A percentile compares a stretch with the other conserved stretches of the same genome.
Evolutionary conservation across 2,113 vertebrate species (phyloP).

Genomic region (Tyrannus savana): DNA sequence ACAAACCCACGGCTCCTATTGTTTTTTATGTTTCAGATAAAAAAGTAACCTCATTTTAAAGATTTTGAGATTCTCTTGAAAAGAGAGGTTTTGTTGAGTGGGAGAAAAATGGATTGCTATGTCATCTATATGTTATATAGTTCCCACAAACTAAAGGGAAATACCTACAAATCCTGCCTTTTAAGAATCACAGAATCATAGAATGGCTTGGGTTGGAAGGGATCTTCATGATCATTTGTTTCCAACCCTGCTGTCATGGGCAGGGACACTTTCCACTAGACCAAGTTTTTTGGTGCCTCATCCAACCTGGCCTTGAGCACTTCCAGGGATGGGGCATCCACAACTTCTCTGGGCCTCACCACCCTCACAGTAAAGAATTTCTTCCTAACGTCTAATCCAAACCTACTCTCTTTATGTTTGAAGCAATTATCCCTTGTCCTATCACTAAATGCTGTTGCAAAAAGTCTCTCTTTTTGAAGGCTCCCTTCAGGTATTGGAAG

Average conservation of each 20-base stretch:
- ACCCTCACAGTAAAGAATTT: not conserved
- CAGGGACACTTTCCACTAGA: not conserved
- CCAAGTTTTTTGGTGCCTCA: not conserved
- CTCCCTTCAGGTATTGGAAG: not conserved
- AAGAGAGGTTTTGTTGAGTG: not conserved
- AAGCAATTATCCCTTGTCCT: not conserved
- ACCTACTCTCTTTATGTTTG: not conserved
- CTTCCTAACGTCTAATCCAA: not conserved
- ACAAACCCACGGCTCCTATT: rapidly evolving
- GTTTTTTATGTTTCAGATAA: not conserved
- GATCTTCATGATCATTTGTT: not conserved
- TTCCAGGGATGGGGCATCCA: rapidly evolving
- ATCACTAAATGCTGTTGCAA: not conserved
- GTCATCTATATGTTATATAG: not conserved
- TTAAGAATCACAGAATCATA: not conserved
- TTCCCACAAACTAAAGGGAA: not conserved
- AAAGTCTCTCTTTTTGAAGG: not conserved
- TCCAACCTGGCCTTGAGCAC: not conserved
- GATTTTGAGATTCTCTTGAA: not conserved
- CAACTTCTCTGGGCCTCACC: not conserved
- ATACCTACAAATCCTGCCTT: not conserved
- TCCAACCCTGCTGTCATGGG: not conserved
- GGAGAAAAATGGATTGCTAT: not conserved
- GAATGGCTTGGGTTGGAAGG: not conserved
- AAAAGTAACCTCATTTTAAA: not conserved